Conservation (phyloP, 2,888 invertebrate species). For the Spialia ferax region DNA sequence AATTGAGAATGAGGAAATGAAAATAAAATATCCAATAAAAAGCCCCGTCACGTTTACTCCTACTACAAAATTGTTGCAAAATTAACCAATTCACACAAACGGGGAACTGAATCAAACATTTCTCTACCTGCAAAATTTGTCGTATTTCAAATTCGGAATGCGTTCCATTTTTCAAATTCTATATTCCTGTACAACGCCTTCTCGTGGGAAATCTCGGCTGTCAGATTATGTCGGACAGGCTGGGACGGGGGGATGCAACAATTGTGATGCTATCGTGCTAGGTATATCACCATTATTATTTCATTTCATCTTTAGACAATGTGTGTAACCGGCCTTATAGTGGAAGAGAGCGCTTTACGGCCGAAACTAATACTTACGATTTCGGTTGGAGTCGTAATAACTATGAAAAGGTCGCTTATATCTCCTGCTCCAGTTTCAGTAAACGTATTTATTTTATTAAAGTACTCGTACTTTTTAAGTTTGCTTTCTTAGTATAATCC, state of each 20-base stretch:
- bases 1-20: neutral
- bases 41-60: conserved; percentile 7
- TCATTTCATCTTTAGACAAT: neutral
- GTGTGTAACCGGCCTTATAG: neutral
- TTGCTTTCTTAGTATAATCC: too few species aligned
- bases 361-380: too few species aligned
- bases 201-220: conserved; percentile 37
- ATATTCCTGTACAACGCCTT: conserved; percentile 41
- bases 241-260: conserved; percentile 21
- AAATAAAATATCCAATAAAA: neutral
- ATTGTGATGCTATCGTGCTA: conserved; percentile 25
- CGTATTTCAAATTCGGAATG: conserved; percentile 39
- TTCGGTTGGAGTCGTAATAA: too few species aligned
- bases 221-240: conserved; percentile 38
- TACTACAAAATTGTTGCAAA: neutral
- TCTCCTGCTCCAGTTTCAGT: too few species aligned
- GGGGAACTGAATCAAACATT: conserved; percentile 23
- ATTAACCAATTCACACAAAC: conserved; percentile 10
- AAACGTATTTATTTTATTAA: too few species aligned
- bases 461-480: too few species aligned
- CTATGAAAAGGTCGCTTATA: too few species aligned
- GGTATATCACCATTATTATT: conserved; percentile 34
- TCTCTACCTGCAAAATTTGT: conserved; percentile 34
- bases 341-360: too few species aligned
- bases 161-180: conserved; percentile 41